Evolutionary conservation across 2,113 vertebrate species (phyloP), one percentile per base, ranked within the genome.

Genomic region (Sorex araneus): DNA sequence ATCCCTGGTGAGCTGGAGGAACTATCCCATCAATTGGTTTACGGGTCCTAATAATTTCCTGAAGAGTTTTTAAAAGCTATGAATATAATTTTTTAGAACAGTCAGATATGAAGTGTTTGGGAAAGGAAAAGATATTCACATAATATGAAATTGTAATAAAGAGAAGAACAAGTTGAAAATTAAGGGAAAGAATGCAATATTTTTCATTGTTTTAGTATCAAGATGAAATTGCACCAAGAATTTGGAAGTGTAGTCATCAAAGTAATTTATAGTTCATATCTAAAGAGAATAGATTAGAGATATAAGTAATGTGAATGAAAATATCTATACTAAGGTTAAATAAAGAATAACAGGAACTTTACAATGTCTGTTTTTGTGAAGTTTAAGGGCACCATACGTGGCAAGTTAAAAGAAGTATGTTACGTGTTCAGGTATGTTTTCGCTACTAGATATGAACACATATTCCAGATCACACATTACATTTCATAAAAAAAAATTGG

Each of bases 81-180:
- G 32, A 76, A 32, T 94, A 79, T 84, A 91, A 93, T 92, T 79
- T 95, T 95, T 66, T 75, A 93, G 87, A 94, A 92, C 23, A 94
- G 89, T 84, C 60, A 89, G 36, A 43, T 93, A 91, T 16, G 12
- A 96, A 71, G 32, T 76, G 27, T 79, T 50, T 85, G 45, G 84
- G 28, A n/a, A 94, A 87, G 30, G 78, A 10, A 8, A 96, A 85
- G 30, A 67, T 90, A 75, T 73, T 91, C 54, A 34, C 69, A 34
- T 34, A 94, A 79, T 94, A 87, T 84, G 47, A 91, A 93, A 84
- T 43, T 87, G 15, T 79, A 6, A 63, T 94, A 18, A 94, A 36
- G 28, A 34, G 63, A 92, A n/a, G 23, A 82, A 15, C 27, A 85
- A 85, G 36, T 83, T 77, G 81, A 96, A 88, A 93, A 70, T 60